These are phyloP conservation scores for Drosophila nannoptera DNA, from an alignment of 1,140 invertebrate genomes.

Conservation along the genomic window DNA sequence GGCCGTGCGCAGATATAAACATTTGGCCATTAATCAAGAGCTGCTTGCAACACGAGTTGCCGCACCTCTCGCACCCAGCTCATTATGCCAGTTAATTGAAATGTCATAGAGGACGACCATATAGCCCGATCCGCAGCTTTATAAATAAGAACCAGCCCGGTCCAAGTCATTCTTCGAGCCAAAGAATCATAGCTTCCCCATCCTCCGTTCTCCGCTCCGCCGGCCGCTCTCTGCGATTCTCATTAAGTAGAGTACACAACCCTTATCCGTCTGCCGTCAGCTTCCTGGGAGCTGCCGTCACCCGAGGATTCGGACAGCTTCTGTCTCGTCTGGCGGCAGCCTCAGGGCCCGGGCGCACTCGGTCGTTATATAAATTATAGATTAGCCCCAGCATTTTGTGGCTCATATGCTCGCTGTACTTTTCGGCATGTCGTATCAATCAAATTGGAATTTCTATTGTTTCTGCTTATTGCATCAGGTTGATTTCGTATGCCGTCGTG, in stretches of 20 bases:
- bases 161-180: not conserved
- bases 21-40: conserved; percentile 49
- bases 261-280: not conserved
- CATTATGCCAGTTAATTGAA: conserved; percentile 54
- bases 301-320: not conserved
- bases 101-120: conserved; percentile 34
- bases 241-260: not conserved
- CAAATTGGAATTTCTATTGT: conserved; percentile 19
- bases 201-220: too few species aligned
- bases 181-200: too few species aligned
- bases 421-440: conserved; percentile 6
- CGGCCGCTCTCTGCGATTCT: not conserved
- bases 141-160: too few species aligned
- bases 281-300: not conserved
- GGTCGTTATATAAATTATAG: too few species aligned
- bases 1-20: conserved; percentile 29
- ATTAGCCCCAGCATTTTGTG: not conserved
- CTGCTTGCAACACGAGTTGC: conserved; percentile 43
- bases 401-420: not conserved
- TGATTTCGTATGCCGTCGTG: conserved; percentile 32
- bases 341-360: too few species aligned
- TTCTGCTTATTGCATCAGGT: conserved; percentile 18
- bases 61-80: conserved; percentile 32
- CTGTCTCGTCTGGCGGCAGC: too few species aligned
- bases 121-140: not conserved